Evolutionary conservation across 2,113 vertebrate species (phyloP), one percentile per base, ranked within the genome.

Genomic region (Chloropsis hardwickii): DNA sequence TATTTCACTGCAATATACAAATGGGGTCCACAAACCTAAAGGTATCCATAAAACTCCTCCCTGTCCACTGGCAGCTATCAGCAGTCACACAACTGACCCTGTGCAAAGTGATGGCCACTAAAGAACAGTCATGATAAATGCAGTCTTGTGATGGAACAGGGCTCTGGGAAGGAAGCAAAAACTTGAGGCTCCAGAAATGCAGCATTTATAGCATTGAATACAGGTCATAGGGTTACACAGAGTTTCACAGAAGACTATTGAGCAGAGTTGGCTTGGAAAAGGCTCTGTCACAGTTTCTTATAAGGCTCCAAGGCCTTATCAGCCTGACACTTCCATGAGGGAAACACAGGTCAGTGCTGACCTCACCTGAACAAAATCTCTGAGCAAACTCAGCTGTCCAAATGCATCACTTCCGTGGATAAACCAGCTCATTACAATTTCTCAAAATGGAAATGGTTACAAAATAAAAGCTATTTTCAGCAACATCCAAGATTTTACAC

Each of bases 71-170:
- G 22, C 23, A 31, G 9, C 24, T 35, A 54, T 31, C n/a, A 78
- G 29, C 47, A 54, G 44, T 22, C 7, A 0, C 20, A 15, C 0
- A 1, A 31, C 5, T 21, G 15, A 47, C 4, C 6, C 22, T 3
- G 12, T 13, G 12, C 2, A 0, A 28, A 17, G 29, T 42, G 28
- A 73, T 15, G 22, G 24, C 25, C 50, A n/a, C 12, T 23, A 62
- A 78, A 61, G n/a, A 83, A 13, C 12, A 61, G 12, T 10, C 53
- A 48, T 44, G 33, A 60, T 51, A 89, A 86, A 61, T 25, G 14
- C 5, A 51, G 8, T 16, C 27, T 53, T 60, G 10, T 3, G 6
- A 29, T 16, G 6, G 33, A 95, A 16, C 4, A 44, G 25, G 35
- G 25, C 16, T 81, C 80, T 77, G 67, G 69, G 40, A 69, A 51